phyloP scores from a whole-genome alignment of 2,113 vertebrate species.

The Tupaia chinensis region DNA sequence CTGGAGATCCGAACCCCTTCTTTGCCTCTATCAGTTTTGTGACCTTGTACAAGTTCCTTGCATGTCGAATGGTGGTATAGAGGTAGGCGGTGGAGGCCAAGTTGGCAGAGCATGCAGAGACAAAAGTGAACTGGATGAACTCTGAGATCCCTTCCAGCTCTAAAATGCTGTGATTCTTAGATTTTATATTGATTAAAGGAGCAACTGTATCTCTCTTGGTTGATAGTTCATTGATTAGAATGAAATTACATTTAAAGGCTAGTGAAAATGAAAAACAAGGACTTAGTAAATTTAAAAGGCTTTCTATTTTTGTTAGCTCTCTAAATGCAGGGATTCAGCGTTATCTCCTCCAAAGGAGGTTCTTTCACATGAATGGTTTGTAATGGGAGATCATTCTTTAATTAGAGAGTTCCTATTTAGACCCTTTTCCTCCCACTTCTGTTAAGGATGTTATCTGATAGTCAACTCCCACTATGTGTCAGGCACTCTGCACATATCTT shows the following conservation, averaged over 20 bases:
- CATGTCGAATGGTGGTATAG: conserved; percentile 27
- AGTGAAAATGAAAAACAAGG: conserved; percentile 54
- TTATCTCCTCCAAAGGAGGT: conserved; percentile 54
- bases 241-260: conserved; percentile 54
- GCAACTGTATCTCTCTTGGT: conserved; percentile 40
- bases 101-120: conserved; percentile 19
- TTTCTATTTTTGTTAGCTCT: conserved; percentile 22
- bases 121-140: conserved; percentile 40
- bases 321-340: conserved; percentile 43
- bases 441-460: conserved; percentile 48
- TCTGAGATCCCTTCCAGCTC: conserved; percentile 4
- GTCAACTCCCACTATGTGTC: background rate
- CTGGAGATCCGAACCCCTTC: background rate
- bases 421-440: conserved; percentile 25
- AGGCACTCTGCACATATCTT: background rate
- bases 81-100: background rate
- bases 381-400: conserved; percentile 48
- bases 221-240: conserved; percentile 57
- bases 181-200: conserved; percentile 58
- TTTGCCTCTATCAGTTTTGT: conserved; percentile 44
- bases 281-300: conserved; percentile 43
- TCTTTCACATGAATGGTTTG: conserved; percentile 59
- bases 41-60: conserved; percentile 66
- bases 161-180: conserved; percentile 58
- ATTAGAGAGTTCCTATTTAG: conserved; percentile 25